A percentile compares a stretch with the other conserved stretches of the same genome.
These are phyloP conservation scores for Drosophila lacertosa DNA, from an alignment of 1,140 invertebrate species.

Conservation along the genomic window DNA sequence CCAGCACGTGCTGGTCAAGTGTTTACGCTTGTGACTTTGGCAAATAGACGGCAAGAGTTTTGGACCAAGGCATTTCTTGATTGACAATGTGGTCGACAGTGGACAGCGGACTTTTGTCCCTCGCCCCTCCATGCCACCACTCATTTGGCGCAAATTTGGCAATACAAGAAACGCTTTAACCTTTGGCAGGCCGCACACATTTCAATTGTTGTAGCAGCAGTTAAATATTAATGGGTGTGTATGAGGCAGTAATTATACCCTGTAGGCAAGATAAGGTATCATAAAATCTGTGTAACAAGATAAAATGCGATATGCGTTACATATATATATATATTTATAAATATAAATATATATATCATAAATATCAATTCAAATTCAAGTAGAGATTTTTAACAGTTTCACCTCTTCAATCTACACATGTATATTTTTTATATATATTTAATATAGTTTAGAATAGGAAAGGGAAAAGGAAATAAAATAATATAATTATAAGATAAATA, in stretches of 20 bases:
- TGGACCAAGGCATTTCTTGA: constrained; percentile 59
- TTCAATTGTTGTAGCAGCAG: constrained; percentile 52
- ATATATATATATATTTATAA: too few relatives aligned
- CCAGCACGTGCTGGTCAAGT: constrained; percentile 51
- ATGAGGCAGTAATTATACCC: neutral
- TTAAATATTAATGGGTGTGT: constrained; percentile 3
- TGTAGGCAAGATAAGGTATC: neutral
- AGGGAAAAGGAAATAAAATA: too few relatives aligned
- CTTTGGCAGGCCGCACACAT: constrained; percentile 69
- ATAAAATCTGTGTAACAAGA: too few relatives aligned
- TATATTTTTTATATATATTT: too few relatives aligned
- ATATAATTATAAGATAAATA: too few relatives aligned
- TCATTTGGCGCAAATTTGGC: constrained; percentile 52
- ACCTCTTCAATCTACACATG: too few relatives aligned
- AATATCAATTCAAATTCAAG: too few relatives aligned
- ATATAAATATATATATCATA: too few relatives aligned
- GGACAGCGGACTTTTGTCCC: constrained; percentile 6
- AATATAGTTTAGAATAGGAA: too few relatives aligned
- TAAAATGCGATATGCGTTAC: too few relatives aligned
- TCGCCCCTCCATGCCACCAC: constrained; percentile 8
- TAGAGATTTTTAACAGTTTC: too few relatives aligned
- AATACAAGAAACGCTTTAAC: constrained; percentile 67
- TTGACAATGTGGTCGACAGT: constrained; percentile 63
- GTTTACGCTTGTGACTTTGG: constrained; percentile 63
- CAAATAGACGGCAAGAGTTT: constrained; percentile 52